phyloP scores from a whole-genome alignment of 2,113 vertebrate species.

The Sisor rabdophorus region DNA sequence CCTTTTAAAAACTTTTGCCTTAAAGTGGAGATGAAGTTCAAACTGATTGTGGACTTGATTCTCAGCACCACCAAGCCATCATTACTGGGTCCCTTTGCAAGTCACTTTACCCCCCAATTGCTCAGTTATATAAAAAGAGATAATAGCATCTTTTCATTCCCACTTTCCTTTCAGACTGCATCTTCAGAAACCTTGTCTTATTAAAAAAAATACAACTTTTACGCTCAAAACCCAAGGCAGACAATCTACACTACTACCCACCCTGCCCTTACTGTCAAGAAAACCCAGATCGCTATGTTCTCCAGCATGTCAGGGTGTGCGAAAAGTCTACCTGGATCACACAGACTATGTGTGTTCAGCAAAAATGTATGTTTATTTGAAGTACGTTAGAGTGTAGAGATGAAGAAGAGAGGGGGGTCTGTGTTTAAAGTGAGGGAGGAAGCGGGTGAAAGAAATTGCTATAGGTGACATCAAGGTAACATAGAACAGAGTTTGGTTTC shows the following conservation, averaged over 20 bases:
- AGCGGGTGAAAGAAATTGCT: slow-evolving; percentile 46
- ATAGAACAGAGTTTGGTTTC: slow-evolving; percentile 66
- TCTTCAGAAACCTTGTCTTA: neutral
- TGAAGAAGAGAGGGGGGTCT: slow-evolving; percentile 48
- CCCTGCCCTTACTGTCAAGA: neutral
- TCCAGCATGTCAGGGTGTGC: neutral
- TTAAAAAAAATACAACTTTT: neutral
- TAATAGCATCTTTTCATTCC: too few relatives aligned
- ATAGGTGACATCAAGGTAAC: slow-evolving; percentile 61
- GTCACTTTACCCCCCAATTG: too few relatives aligned
- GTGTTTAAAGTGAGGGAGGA: slow-evolving; percentile 68
- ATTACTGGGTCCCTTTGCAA: too few relatives aligned
- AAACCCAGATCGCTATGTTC: slow-evolving; percentile 14
- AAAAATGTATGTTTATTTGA: slow-evolving; percentile 66
- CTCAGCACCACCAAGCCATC: too few relatives aligned
- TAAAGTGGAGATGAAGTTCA: too few relatives aligned
- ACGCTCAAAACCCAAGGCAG: neutral
- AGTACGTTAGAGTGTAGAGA: slow-evolving; percentile 54
- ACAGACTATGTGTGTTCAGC: neutral
- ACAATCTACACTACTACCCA: neutral
- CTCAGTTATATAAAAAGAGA: too few relatives aligned
- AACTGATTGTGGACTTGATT: too few relatives aligned
- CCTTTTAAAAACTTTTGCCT: too few relatives aligned
- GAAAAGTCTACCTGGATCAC: slow-evolving; percentile 21
- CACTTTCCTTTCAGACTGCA: neutral